Percentiles rank a stretch among this genome's conserved stretches.
These are phyloP conservation scores for Drosophila fulvimacula DNA, from an alignment of 2,888 invertebrate species.

Conservation along the genomic window DNA sequence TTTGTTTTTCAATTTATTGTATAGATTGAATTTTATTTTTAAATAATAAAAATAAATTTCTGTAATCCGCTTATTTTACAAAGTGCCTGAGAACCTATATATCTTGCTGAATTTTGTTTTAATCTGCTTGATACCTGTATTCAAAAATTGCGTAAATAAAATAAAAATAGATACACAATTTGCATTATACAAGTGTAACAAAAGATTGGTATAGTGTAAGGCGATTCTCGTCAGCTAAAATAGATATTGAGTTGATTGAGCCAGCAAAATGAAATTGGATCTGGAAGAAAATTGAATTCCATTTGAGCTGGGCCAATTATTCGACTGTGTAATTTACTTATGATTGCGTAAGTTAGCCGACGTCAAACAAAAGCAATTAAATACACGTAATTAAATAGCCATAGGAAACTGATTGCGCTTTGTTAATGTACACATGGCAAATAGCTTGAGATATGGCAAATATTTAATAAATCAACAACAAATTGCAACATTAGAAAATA, in stretches of 20 bases:
- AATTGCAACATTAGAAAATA: slow-evolving; percentile 15
- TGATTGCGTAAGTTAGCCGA: slow-evolving; percentile 27
- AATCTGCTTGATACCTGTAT: neutral
- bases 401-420: slow-evolving; percentile 14
- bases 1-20: neutral
- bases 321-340: slow-evolving; percentile 43
- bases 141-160: neutral
- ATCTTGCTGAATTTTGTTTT: neutral
- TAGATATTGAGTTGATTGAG: neutral
- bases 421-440: slow-evolving; percentile 17
- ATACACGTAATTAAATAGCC: slow-evolving; percentile 27
- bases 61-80: neutral
- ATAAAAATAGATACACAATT: neutral
- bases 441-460: slow-evolving; percentile 3
- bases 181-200: neutral
- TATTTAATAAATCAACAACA: slow-evolving; percentile 13
- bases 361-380: slow-evolving; percentile 26
- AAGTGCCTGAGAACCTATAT: neutral
- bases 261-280: neutral
- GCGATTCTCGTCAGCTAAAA: neutral
- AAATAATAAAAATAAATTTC: neutral
- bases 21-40: neutral
- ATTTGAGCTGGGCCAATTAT: slow-evolving; percentile 16
- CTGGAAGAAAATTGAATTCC: slow-evolving; percentile 1
- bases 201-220: neutral